Conservation (phyloP, 2,113 vertebrate species). For the Sylvilagus bachmani region DNA sequence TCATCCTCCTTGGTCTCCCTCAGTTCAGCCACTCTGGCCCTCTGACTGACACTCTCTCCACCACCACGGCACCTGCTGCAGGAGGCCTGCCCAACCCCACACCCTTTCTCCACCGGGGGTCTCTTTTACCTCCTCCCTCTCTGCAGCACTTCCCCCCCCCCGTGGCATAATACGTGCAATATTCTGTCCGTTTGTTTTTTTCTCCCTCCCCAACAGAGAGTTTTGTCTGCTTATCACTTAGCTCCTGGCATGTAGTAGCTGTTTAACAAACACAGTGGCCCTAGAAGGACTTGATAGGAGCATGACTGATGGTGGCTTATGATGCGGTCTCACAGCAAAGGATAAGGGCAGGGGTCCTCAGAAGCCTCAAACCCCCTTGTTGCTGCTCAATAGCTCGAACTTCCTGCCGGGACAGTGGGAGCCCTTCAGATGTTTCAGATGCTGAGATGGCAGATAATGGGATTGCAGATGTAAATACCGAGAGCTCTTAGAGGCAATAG, state of each 20-base stretch:
- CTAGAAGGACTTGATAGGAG: not conserved
- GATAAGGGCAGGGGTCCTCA: not conserved
- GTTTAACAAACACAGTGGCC: not conserved
- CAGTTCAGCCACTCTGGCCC: not conserved
- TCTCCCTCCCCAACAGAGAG: not conserved
- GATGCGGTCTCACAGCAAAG: not conserved
- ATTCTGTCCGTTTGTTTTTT: not conserved
- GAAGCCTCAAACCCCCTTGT: not conserved
- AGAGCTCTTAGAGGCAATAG: not conserved
- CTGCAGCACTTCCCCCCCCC: not conserved
- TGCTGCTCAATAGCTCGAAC: not conserved
- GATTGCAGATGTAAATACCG: not conserved
- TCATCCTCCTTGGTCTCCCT: not conserved
- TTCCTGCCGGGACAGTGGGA: not conserved
- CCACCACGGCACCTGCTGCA: not conserved
- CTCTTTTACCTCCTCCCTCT: not conserved
- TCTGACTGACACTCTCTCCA: not conserved
- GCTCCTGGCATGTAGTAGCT: not conserved
- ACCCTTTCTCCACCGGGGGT: not conserved
- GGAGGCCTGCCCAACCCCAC: not conserved
- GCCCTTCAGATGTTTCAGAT: not conserved
- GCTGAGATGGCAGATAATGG: not conserved
- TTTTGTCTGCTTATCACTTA: not conserved
- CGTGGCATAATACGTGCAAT: accelerated
- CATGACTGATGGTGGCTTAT: not conserved